Evolutionary conservation across 2,113 vertebrate genomes (phyloP).

Genomic region (Lutjanus erythropterus): DNA sequence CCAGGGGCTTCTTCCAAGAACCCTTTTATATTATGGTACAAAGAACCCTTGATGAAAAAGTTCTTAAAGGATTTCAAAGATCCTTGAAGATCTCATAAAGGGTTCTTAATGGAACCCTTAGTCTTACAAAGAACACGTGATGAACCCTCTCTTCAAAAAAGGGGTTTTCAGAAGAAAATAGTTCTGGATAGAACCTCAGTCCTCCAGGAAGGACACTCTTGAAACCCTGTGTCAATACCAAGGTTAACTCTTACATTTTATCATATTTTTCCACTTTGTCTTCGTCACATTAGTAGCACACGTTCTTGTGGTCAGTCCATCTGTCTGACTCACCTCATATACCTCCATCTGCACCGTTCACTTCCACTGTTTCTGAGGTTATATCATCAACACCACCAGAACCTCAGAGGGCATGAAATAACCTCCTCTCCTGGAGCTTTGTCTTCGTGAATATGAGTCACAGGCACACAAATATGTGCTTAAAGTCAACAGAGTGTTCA

Average conservation of each 20-base stretch:
- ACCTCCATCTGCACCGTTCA: constrained; percentile 6
- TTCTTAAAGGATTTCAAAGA: too few species aligned
- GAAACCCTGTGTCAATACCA: too few species aligned
- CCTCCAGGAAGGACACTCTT: too few species aligned
- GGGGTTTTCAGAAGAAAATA: too few species aligned
- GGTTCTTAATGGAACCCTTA: too few species aligned
- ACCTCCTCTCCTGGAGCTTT: constrained; percentile 3
- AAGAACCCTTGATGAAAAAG: too few species aligned
- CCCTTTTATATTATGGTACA: too few species aligned
- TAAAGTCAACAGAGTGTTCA: constrained; percentile 36
- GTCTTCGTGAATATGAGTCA: constrained; percentile 32
- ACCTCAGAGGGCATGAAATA: constrained; percentile 22
- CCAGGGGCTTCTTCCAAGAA: too few species aligned
- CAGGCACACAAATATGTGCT: constrained; percentile 27
- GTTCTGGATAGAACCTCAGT: too few species aligned
- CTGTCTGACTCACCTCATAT: constrained; percentile 27
- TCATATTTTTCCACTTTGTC: not conserved
- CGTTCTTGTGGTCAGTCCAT: constrained; percentile 10
- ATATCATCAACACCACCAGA: constrained; percentile 22
- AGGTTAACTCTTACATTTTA: not conserved
- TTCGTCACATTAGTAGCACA: constrained; percentile 2
- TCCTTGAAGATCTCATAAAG: too few species aligned
- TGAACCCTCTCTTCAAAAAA: too few species aligned
- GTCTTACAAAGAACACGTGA: too few species aligned
- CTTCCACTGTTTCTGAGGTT: constrained; percentile 9